phyloP scores from a whole-genome alignment of 2,888 invertebrate species.

The Branchellion lobata region DNA sequence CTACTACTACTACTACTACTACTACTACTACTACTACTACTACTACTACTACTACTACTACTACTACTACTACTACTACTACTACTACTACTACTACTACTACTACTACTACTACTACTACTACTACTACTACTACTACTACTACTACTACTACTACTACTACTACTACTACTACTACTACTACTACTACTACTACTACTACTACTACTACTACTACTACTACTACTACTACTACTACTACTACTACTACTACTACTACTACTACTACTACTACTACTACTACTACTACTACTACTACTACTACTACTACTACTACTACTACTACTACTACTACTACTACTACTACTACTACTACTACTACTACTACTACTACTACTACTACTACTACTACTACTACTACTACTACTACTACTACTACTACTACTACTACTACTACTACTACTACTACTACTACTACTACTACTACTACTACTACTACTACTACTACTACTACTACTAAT shows the following conservation, averaged over 20 bases:
- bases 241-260: slow-evolving; percentile 48
- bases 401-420: slow-evolving; percentile 39
- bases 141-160: slow-evolving; percentile 46
- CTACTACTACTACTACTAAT: slow-evolving; percentile 46
- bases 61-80: slow-evolving; percentile 46
- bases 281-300: slow-evolving; percentile 49
- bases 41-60: slow-evolving; percentile 45
- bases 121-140: slow-evolving; percentile 46
- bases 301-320: slow-evolving; percentile 49
- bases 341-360: slow-evolving; percentile 46
- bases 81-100: slow-evolving; percentile 46
- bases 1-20: slow-evolving; percentile 48
- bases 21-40: slow-evolving; percentile 46
- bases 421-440: slow-evolving; percentile 48
- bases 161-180: slow-evolving; percentile 44
- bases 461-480: slow-evolving; percentile 45
- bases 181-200: slow-evolving; percentile 46
- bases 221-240: slow-evolving; percentile 49
- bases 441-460: slow-evolving; percentile 46
- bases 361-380: slow-evolving; percentile 44
- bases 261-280: slow-evolving; percentile 48
- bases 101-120: slow-evolving; percentile 46
- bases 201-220: slow-evolving; percentile 41
- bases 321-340: slow-evolving; percentile 47
- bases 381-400: slow-evolving; percentile 42